Evolutionary conservation across 2,113 vertebrate genomes (phyloP).

Genomic region (Myrmecobius fasciatus): DNA sequence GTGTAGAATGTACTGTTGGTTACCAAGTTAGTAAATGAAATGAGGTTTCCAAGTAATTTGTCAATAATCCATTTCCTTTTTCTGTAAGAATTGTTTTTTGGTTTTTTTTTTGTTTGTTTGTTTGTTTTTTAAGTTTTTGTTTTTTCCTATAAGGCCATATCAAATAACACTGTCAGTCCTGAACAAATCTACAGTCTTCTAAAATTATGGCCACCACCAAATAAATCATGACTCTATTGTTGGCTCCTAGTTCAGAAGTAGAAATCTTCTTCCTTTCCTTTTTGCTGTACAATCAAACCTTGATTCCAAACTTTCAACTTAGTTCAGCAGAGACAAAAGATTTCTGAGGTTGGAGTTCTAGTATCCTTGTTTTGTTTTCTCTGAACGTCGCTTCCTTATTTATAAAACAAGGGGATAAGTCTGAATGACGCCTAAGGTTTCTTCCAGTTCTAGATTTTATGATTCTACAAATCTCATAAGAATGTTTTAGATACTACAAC

Average conservation of each 20-base stretch:
- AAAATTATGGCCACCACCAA: background rate
- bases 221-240: background rate
- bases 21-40: background rate
- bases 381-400: background rate
- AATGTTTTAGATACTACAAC: background rate
- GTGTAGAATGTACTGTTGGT: background rate
- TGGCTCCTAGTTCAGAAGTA: background rate
- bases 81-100: background rate
- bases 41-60: background rate
- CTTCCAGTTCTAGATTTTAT: background rate
- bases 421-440: background rate
- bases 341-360: background rate
- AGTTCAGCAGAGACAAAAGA: background rate
- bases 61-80: background rate
- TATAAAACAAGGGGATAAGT: background rate
- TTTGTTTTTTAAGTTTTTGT: background rate
- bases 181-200: background rate
- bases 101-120: too few species aligned
- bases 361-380: background rate
- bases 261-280: background rate
- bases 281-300: background rate
- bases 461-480: background rate
- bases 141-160: background rate
- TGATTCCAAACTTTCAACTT: background rate
- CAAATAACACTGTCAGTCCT: background rate